phyloP scores from a whole-genome alignment of 2,797 vertebrate species.

The Gallinago solitaria region DNA sequence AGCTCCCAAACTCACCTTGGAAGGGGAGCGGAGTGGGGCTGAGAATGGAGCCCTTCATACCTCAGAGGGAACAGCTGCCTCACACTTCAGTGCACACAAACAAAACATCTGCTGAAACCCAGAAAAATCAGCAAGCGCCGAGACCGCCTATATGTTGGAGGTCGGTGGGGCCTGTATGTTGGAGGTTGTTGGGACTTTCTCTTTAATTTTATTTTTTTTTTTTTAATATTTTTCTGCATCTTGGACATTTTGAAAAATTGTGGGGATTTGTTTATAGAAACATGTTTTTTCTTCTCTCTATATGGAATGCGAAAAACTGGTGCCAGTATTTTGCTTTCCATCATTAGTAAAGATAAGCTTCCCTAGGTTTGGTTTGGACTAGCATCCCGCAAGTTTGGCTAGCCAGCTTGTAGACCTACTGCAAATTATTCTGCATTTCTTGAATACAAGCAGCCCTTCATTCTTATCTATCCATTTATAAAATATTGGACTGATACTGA shows the following conservation, averaged over 20 bases:
- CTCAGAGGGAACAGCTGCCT: constrained; percentile 35
- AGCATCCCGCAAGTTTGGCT: background rate
- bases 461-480: background rate
- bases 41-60: constrained; percentile 43
- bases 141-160: background rate
- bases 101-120: constrained; percentile 55
- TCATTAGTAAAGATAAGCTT: background rate
- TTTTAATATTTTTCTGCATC: background rate
- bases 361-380: background rate
- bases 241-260: background rate
- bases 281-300: background rate
- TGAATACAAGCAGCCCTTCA: background rate
- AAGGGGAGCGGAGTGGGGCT: background rate
- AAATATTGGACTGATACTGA: background rate
- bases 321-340: background rate
- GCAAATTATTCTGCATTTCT: background rate
- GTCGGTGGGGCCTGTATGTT: background rate
- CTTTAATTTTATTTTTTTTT: background rate
- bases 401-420: background rate
- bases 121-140: background rate
- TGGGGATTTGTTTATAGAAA: background rate
- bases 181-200: background rate
- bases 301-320: background rate
- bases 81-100: constrained; percentile 39
- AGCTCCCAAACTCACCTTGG: background rate